Base-by-base conservation (phyloP, 2,888 invertebrate species). In the Drosophila meridionalis region DNA sequence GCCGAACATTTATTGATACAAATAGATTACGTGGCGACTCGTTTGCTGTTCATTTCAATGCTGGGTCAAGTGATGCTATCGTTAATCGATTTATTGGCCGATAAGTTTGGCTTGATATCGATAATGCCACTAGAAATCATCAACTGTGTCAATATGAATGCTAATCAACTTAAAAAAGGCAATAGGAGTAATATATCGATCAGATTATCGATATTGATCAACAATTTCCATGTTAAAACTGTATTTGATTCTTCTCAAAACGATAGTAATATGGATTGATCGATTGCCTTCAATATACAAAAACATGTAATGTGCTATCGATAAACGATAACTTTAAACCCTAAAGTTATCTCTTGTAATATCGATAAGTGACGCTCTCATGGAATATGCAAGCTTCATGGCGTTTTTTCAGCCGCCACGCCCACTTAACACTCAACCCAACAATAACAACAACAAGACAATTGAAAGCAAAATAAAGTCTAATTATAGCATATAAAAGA, bases 401-500 rank as follows among this genome's bases (percentile, higher is more conserved):
- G 14, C 5, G 20, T 14, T 12, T 38, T 28, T n/a, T 11, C 28
- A 45, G 11, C 32, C 14, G 43, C 43, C 69, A 60, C 70, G 61
- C 43, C 36, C 43, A 43, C 28, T 43, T 52, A 38, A 52, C 73
- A 73, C 47, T 57, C 43, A 57, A n/a, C 2, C 30, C 32, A 48
- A 45, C 26, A 70, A 75, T 45, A 66, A 56, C 32, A 72, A 76
- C 57, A 67, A 45, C 43, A 61, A 48, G n/a, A 43, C 28, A 63
- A 45, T 73, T 69, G 64, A 82, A 69, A 57, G 66, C 69, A 34
- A 79, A 82, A 76, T 60, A 73, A 82, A 70, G 77, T 85, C 86
- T 80, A 88, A 83, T 83, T 83, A 87, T 79, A 67, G 34, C 12
- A 20, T 7, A 9, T 14, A 32, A 9, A 61, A 60, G 63, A 36